Percentiles rank a stretch among this genome's conserved stretches.
phyloP scores from a whole-genome alignment of 2,113 vertebrate genomes.

The Sigmodon hispidus region DNA sequence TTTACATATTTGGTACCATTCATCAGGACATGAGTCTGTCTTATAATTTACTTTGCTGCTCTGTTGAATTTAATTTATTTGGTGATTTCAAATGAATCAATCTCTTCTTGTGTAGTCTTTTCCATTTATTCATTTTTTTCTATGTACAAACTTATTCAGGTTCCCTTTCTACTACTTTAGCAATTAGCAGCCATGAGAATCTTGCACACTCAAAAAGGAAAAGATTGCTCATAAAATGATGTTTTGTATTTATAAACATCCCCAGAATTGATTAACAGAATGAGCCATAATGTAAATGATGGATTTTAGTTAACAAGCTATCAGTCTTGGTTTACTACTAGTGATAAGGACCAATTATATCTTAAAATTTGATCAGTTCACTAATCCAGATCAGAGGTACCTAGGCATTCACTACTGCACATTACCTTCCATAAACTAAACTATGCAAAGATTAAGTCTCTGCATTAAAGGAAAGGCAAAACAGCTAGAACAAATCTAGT shows the following conservation, averaged over 20 bases:
- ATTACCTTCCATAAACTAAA: background rate
- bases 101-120: background rate
- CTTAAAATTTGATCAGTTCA: background rate
- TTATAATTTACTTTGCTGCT: background rate
- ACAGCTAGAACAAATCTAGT: background rate
- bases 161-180: background rate
- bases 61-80: background rate
- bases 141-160: background rate
- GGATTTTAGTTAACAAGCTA: background rate
- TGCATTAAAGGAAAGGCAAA: background rate
- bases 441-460: background rate
- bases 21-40: background rate
- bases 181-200: background rate
- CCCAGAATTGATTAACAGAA: background rate
- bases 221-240: background rate
- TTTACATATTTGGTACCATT: background rate
- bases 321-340: background rate
- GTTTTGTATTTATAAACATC: background rate
- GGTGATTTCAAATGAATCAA: background rate
- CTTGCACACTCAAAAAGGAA: background rate
- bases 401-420: background rate
- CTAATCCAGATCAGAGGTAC: background rate
- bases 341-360: background rate
- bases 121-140: background rate
- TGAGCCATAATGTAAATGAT: background rate